Base-by-base conservation (phyloP, 1,140 invertebrate genomes). In the Drosophila cardini region DNA sequence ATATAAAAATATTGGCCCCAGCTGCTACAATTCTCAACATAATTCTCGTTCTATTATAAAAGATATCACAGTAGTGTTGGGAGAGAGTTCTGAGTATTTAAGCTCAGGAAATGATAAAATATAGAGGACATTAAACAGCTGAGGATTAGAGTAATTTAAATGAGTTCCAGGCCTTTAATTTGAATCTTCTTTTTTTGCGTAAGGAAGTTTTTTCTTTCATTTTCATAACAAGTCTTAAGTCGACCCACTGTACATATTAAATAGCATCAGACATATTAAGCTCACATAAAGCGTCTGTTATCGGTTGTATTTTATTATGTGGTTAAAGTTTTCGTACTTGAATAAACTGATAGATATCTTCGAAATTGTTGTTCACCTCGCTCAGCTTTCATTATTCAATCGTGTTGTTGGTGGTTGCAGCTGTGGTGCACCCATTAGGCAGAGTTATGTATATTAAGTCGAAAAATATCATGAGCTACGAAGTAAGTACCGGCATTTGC, bases 381-480 rank as follows among this genome's bases (percentile, higher is more conserved):
- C 13, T 45, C 5, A 40, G 26, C n/a, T 46, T 50, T 32, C 77
- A 61, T 81, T 70, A 81, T 81, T 85, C 74, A 70, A 68, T 82
- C 64, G 52, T 58, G 55, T 52, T 69, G 48, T 38, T 65, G 48
- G 42, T 40, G 18, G 16, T 42, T 40, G 13, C 38, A 11, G 26
- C 11, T 42, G 30, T 43, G 45, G 40, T 13, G 21, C 13, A 4
- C 26, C 40, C 38, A 48, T 79, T 94, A 96, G 91, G 94, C 95
- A 55, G 94, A 93, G 93, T 98, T 95, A 93, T 98, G 97, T 83
- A 98, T 96, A 73, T 95, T 96, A 83, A 98, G 94, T 91, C 97
- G 95, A 94, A 98, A 98, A 90, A 98, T 96, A 90, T 98, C 97
- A 91, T 98, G 97, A 90, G 97, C 96, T 84, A 97, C 96, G 92